phyloP scores from a whole-genome alignment of 2,888 invertebrate species.

The Agonopterix subpropinquella region DNA sequence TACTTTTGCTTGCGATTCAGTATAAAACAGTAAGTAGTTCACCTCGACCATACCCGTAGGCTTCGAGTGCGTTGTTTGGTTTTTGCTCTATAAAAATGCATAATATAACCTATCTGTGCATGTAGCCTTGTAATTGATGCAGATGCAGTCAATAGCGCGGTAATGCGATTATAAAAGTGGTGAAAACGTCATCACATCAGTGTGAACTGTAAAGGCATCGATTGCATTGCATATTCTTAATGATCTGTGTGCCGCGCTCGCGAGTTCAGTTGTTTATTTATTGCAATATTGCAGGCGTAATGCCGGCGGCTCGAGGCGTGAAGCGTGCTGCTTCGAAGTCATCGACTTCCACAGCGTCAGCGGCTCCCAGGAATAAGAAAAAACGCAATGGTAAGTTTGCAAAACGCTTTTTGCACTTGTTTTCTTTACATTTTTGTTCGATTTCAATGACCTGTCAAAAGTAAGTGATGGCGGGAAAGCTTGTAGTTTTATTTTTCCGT shows the following conservation, averaged over 20 bases:
- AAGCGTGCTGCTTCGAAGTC: slow-evolving; percentile 69
- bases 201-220: slow-evolving; percentile 37
- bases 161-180: slow-evolving; percentile 59
- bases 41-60: slow-evolving; percentile 2
- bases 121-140: slow-evolving; percentile 62
- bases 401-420: slow-evolving; percentile 47
- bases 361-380: slow-evolving; percentile 66
- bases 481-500: slow-evolving; percentile 25
- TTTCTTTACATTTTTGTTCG: slow-evolving; percentile 62
- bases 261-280: slow-evolving; percentile 63
- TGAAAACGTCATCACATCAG: slow-evolving; percentile 62
- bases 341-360: slow-evolving; percentile 42
- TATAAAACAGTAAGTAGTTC: slow-evolving; percentile 57
- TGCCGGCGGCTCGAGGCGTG: slow-evolving; percentile 72
- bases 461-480: slow-evolving; percentile 69
- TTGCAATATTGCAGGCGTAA: slow-evolving; percentile 69
- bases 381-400: slow-evolving; percentile 63
- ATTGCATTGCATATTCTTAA: no score
- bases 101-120: slow-evolving; percentile 69
- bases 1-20: slow-evolving; percentile 35
- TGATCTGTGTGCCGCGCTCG: slow-evolving; percentile 65
- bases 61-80: slow-evolving; percentile 57
- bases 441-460: slow-evolving; percentile 74
- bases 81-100: slow-evolving; percentile 66
- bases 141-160: slow-evolving; percentile 43